Conservation (phyloP, 2,888 invertebrate genomes). For the Cataglyphis cursor region DNA sequence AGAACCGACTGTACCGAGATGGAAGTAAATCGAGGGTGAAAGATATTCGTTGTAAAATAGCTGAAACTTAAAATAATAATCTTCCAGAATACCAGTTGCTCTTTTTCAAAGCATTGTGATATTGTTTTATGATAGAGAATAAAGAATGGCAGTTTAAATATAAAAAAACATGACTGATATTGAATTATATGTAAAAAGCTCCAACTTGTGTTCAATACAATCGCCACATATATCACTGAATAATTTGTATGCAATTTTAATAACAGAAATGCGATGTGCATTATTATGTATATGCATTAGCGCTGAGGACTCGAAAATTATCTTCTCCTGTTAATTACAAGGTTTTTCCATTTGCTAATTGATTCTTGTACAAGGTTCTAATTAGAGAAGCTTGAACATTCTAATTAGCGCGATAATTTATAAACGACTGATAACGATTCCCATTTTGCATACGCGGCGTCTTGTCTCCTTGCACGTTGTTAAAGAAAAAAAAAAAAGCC, state of each 20-base stretch:
- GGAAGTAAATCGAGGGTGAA: background rate
- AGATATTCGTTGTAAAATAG: constrained; percentile 17
- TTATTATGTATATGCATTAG: background rate
- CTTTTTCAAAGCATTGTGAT: background rate
- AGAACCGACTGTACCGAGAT: background rate
- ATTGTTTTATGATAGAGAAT: background rate
- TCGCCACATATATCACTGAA: too few species aligned
- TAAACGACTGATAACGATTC: constrained; percentile 38
- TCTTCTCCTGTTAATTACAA: background rate
- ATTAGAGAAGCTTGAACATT: constrained; percentile 18
- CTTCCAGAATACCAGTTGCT: background rate
- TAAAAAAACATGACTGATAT: background rate
- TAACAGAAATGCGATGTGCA: background rate
- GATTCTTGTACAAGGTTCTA: background rate
- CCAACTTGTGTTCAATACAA: constrained; percentile 2
- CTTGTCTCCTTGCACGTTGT: constrained; percentile 2
- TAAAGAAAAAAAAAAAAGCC: background rate
- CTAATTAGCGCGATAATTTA: constrained; percentile 16
- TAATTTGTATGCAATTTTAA: constrained; percentile 30
- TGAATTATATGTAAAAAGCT: background rate
- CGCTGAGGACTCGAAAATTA: constrained; percentile 7
- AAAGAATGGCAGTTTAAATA: constrained; percentile 11
- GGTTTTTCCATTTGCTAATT: constrained; percentile 26
- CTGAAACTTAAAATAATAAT: background rate
- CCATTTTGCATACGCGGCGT: background rate